Percentiles rank a stretch among this genome's conserved stretches.
phyloP scores from a whole-genome alignment of 92 coral and sea anemone genomes.

The Metridium senile region DNA sequence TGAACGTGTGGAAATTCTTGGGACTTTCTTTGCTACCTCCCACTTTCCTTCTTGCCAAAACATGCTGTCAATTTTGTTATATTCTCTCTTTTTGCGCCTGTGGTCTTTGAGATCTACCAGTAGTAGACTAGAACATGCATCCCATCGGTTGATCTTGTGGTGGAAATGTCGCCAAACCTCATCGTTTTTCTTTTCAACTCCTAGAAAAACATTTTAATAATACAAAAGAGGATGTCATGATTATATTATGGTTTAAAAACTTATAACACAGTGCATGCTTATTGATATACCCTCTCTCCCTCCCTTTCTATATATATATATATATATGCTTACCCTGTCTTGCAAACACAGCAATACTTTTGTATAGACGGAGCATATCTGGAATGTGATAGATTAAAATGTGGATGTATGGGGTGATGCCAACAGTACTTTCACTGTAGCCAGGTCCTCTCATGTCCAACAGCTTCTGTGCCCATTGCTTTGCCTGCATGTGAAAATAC shows the following conservation, averaged over 20 bases:
- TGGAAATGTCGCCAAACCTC: not conserved
- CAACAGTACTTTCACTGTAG: conserved; percentile 20
- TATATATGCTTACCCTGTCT: conserved; percentile 43
- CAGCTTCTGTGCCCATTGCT: conserved; percentile 30
- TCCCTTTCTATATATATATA: too few relatives aligned
- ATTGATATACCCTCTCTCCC: too few relatives aligned
- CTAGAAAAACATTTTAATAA: not conserved
- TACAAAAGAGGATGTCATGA: too few relatives aligned
- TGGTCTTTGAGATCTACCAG: not conserved
- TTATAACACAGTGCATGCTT: too few relatives aligned
- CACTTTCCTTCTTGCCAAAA: conserved; percentile 8
- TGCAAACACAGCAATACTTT: conserved; percentile 39
- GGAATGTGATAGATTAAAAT: conserved; percentile 39
- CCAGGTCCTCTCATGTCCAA: conserved; percentile 55
- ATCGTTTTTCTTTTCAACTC: not conserved
- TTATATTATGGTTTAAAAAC: too few relatives aligned
- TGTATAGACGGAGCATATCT: conserved; percentile 26
- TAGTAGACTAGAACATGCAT: not conserved
- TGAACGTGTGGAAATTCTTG: not conserved
- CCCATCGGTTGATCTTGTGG: conserved; percentile 1
- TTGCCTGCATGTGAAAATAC: conserved; percentile 23
- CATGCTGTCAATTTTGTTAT: not conserved
- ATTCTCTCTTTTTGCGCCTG: conserved; percentile 2
- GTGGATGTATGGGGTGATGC: conserved; percentile 57
- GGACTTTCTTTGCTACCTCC: conserved; percentile 21